Evolutionary conservation across 2,888 invertebrate genomes (phyloP).

Genomic region (Cerceris rybyensis): DNA sequence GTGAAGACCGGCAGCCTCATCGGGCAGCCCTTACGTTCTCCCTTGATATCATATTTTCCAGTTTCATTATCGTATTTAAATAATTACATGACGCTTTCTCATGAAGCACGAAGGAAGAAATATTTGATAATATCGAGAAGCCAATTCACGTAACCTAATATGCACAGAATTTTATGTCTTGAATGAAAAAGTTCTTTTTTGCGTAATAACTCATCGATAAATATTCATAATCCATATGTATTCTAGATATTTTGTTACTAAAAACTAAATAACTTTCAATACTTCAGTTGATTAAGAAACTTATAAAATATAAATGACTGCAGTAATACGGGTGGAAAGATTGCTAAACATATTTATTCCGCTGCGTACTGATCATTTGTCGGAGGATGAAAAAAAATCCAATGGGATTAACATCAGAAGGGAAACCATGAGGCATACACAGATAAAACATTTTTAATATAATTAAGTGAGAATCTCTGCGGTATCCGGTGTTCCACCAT

Average conservation of each 20-base stretch:
- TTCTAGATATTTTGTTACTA: too few relatives aligned
- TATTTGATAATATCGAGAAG: slow-evolving; percentile 1
- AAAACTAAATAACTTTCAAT: too few relatives aligned
- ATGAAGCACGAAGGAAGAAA: slow-evolving; percentile 1
- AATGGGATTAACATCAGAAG: slow-evolving; percentile 14
- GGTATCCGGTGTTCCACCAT: slow-evolving; percentile 65
- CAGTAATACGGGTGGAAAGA: too few relatives aligned
- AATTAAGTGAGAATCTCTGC: slow-evolving; percentile 81
- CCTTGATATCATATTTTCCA: slow-evolving; percentile 41
- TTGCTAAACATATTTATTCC: not conserved
- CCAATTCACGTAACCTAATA: too few relatives aligned
- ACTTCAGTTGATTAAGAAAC: too few relatives aligned
- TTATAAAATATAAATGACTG: too few relatives aligned
- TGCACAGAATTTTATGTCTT: too few relatives aligned
- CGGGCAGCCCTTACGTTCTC: slow-evolving; percentile 32
- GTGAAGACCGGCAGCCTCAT: slow-evolving; percentile 42
- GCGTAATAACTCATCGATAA: too few relatives aligned
- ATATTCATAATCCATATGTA: too few relatives aligned
- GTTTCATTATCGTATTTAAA: slow-evolving; percentile 45
- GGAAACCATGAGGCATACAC: slow-evolving; percentile 33
- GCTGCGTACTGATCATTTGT: not conserved
- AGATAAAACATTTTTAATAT: slow-evolving; percentile 80
- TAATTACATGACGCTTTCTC: slow-evolving; percentile 38
- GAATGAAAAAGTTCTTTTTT: too few relatives aligned
- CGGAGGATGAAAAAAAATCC: slow-evolving; percentile 13